Conservation (phyloP, 1,140 invertebrate species). For the Myzus persicae region DNA sequence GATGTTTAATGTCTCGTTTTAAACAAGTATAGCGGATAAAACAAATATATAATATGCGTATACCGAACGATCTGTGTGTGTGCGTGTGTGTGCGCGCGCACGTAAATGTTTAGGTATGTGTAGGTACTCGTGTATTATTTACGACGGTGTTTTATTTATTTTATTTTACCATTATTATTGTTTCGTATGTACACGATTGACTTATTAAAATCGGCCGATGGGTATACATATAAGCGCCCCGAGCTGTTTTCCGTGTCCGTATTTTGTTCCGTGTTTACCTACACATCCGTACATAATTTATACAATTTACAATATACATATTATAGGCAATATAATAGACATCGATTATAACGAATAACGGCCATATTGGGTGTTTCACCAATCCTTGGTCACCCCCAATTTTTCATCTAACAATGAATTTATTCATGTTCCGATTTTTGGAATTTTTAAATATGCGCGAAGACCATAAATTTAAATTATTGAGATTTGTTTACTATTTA, state of each 20-base stretch:
- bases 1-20: not conserved
- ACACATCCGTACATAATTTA: not conserved
- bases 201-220: constrained; percentile 17
- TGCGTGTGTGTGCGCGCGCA: too few relatives aligned
- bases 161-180: not conserved
- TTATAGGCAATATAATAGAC: not conserved
- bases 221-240: not conserved
- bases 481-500: too few relatives aligned
- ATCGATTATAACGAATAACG: too few relatives aligned
- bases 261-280: not conserved
- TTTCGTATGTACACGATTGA: not conserved
- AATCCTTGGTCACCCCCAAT: too few relatives aligned
- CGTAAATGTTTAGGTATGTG: not conserved
- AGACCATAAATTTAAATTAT: too few relatives aligned
- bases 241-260: not conserved
- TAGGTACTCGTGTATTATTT: not conserved
- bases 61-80: too few relatives aligned
- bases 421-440: too few relatives aligned
- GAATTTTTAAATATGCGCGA: too few relatives aligned
- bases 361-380: too few relatives aligned
- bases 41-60: not conserved
- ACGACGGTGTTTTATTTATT: constrained; percentile 15
- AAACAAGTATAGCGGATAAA: not conserved
- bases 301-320: not conserved
- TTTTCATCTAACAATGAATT: too few relatives aligned